Base-by-base conservation (phyloP, 2,797 vertebrate species). In the Hoplostethus mediterraneus region DNA sequence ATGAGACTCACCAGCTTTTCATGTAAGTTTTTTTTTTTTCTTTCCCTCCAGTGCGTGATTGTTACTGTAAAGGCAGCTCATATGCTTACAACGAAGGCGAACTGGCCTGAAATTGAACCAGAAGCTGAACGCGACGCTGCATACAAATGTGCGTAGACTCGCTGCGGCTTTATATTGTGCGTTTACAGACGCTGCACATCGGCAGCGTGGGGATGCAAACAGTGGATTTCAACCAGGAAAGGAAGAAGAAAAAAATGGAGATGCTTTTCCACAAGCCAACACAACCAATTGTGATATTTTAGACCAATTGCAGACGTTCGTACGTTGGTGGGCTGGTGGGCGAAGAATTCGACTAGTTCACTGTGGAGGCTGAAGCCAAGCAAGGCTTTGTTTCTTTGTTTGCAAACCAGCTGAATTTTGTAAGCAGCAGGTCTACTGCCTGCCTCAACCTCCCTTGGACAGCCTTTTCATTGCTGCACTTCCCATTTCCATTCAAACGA, bases 161-260 rank as follows among this genome's bases (percentile, higher is more conserved):
- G 82, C 73, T 11, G 47, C 3, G 0, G 75, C 28, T 73, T 67
- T 63, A 65, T 59, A 0, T 81, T 71, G 76, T 82, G 51, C 13
- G 31, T 60, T 44, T 48, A 51, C 62, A 71, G 75, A 79, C 31
- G 2, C 70, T 71, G 52, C 40, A 30, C 63, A 55, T 68, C 75
- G 74, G 73, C 67, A 53, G 73, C 21, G 66, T 71, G 58, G 51
- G 63, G 66, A 79, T 71, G 77, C 73, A 82, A 90, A 82, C 68
- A 75, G 36, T 72, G 14, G 73, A 70, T 63, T 63, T 67, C 73
- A 84, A 80, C 54, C 82, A 60, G 55, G 65, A 52, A 63, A 72
- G 66, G 52, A 67, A 28, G 28, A 28, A 21, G 21, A 21, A 21
- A 28, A 28, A 28, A 62, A 52, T 49, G 13, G 67, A 79, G 51